A percentile compares a stretch with the other conserved stretches of the same genome.
These are phyloP conservation scores for Onthophagus sagittarius DNA, from an alignment of 2,888 invertebrate species.

Conservation along the genomic window DNA sequence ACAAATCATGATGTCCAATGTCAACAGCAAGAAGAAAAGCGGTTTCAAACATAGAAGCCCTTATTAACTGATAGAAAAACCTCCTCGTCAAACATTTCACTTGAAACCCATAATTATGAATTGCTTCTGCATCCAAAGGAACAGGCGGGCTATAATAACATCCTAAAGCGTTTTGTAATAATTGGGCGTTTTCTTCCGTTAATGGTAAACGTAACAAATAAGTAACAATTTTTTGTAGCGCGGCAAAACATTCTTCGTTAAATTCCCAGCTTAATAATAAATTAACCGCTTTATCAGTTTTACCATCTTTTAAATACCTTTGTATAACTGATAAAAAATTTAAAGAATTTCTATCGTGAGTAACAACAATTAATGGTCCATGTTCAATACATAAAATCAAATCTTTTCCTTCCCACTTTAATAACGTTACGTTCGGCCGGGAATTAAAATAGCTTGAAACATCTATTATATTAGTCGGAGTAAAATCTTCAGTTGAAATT, in stretches of 20 bases:
- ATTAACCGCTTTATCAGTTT: constrained; percentile 66
- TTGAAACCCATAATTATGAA: constrained; percentile 68
- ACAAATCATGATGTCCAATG: constrained; percentile 80
- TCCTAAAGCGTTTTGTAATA: constrained; percentile 74
- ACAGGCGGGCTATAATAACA: constrained; percentile 71
- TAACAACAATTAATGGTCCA: constrained; percentile 54
- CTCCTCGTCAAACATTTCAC: constrained; percentile 79
- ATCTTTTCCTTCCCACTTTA: constrained; percentile 43
- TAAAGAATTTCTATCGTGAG: constrained; percentile 39
- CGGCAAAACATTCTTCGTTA: constrained; percentile 69
- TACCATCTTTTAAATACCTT: constrained; percentile 61
- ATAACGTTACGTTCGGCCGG: constrained; percentile 41
- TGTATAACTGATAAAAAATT: constrained; percentile 37
- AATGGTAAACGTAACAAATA: constrained; percentile 58
- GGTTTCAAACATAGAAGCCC: constrained; percentile 71
- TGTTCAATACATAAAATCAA: constrained; percentile 59
- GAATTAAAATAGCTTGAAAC: constrained; percentile 58
- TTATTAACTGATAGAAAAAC: constrained; percentile 81
- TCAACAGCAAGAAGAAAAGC: constrained; percentile 84
- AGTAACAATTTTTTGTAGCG: constrained; percentile 69
- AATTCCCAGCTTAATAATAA: constrained; percentile 65
- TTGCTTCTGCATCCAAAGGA: constrained; percentile 62
- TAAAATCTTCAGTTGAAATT: constrained; percentile 62
- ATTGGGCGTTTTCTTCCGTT: constrained; percentile 59
- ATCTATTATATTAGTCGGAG: constrained; percentile 60